phyloP scores from a whole-genome alignment of 2,113 vertebrate species.

The Pongo abelii region DNA sequence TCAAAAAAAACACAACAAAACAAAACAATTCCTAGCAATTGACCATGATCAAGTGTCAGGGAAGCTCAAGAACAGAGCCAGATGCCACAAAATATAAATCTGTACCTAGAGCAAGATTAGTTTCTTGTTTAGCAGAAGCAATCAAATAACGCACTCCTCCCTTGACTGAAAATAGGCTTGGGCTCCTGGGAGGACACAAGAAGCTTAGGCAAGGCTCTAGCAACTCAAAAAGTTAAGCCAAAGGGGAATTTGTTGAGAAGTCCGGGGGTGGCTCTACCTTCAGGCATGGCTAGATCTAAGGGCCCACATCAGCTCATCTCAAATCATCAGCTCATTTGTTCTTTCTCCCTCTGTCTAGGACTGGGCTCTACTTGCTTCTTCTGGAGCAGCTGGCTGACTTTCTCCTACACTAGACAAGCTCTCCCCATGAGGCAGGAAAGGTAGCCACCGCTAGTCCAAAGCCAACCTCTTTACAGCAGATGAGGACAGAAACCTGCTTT shows the following conservation, averaged over 20 bases:
- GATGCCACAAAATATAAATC: conserved; percentile 2
- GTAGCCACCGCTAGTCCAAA: background rate
- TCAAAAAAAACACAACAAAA: too few relatives aligned
- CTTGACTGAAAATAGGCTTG: background rate
- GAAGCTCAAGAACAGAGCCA: conserved; percentile 30
- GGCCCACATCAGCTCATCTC: background rate
- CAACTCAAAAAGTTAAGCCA: background rate
- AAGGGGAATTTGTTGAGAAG: background rate
- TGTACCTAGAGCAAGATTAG: background rate
- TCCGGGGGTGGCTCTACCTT: background rate
- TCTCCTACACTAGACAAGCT: background rate
- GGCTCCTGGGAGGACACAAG: background rate
- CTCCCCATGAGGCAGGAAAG: background rate
- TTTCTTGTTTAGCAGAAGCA: conserved; percentile 4
- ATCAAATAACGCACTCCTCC: background rate
- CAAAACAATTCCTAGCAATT: background rate
- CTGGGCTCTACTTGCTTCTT: conserved; percentile 5
- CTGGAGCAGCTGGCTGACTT: background rate
- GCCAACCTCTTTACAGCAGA: background rate
- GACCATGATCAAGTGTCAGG: background rate
- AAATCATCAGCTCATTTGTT: background rate
- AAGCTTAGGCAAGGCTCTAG: background rate
- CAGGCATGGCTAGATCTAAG: background rate
- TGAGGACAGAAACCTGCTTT: background rate
- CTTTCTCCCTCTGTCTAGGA: background rate